Evolutionary conservation across 2,888 invertebrate species (phyloP).

Genomic region (Octodonta nipae): DNA sequence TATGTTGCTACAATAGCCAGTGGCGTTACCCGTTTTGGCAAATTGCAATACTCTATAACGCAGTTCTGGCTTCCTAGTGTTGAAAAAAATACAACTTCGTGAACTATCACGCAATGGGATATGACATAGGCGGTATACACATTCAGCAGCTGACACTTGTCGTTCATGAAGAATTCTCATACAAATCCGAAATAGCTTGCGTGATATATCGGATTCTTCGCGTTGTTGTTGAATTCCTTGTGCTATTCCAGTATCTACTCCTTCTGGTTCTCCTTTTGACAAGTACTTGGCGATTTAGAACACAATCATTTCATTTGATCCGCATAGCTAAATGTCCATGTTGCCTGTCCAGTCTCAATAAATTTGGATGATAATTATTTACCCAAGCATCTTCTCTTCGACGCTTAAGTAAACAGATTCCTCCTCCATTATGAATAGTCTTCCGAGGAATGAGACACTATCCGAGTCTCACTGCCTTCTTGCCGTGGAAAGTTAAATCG

Average conservation of each 20-base stretch:
- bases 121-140: conserved; percentile 19
- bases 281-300: conserved; percentile 13
- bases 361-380: too few relatives aligned
- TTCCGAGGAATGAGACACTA: conserved; percentile 4
- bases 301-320: conserved; percentile 16
- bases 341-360: conserved; percentile 8
- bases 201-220: conserved; percentile 10
- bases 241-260: conserved; percentile 9
- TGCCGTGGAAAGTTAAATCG: conserved; percentile 5
- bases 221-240: conserved; percentile 16
- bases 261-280: conserved; percentile 10
- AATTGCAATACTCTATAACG: conserved; percentile 4
- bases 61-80: conserved; percentile 4
- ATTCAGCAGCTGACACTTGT: conserved; percentile 23
- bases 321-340: conserved; percentile 17
- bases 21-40: background rate
- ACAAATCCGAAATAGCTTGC: conserved; percentile 19
- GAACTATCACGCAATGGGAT: conserved; percentile 3
- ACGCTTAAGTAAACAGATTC: conserved; percentile 7
- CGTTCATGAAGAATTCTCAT: conserved; percentile 22
- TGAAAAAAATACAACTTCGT: conserved; percentile 3
- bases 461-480: conserved; percentile 3
- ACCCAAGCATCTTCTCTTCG: conserved; percentile 12
- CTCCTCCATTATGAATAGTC: conserved; percentile 6
- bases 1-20: conserved; percentile 4